These are phyloP conservation scores for Tor tambroides DNA, from an alignment of 2,113 vertebrate species.

Conservation along the genomic window DNA sequence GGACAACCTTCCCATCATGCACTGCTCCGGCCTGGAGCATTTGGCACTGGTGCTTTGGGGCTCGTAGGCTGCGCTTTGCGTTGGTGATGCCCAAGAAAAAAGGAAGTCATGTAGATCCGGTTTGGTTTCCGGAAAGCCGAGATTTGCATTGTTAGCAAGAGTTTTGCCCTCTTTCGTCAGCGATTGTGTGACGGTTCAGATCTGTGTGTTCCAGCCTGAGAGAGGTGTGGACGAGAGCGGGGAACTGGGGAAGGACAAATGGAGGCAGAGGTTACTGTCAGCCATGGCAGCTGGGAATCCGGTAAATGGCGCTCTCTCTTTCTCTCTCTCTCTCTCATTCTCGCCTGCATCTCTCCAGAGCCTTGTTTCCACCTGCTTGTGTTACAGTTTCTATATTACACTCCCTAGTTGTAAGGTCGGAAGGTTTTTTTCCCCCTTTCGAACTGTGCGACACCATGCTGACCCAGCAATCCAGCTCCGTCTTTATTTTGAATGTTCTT, in stretches of 20 bases:
- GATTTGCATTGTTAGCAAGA: slow-evolving; percentile 6
- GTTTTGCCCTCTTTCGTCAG: slow-evolving; percentile 49
- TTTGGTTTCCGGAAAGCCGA: background rate
- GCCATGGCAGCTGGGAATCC: slow-evolving; percentile 74
- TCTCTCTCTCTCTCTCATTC: slow-evolving; percentile 21
- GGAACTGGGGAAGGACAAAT: slow-evolving; percentile 79
- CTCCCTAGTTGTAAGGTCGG: slow-evolving; percentile 12
- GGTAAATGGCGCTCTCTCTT: slow-evolving; percentile 64
- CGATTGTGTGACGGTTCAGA: slow-evolving; percentile 63
- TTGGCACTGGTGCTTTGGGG: slow-evolving; percentile 46
- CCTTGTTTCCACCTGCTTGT: slow-evolving; percentile 41
- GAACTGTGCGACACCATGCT: background rate
- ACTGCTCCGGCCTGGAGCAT: slow-evolving; percentile 45
- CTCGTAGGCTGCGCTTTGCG: slow-evolving; percentile 42
- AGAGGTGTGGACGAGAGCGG: slow-evolving; percentile 73
- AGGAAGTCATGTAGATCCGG: background rate
- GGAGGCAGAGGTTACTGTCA: slow-evolving; percentile 79
- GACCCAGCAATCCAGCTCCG: background rate
- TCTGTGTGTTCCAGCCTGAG: slow-evolving; percentile 75
- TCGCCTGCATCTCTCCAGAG: slow-evolving; percentile 42
- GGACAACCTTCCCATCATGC: slow-evolving; percentile 50
- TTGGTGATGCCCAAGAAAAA: slow-evolving; percentile 23
- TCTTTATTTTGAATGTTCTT: slow-evolving; percentile 6
- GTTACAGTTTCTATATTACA: background rate
- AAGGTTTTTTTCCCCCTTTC: background rate